These are phyloP conservation scores for Fratercula arctica DNA, from an alignment of 2,797 vertebrate genomes.

Conservation along the genomic window DNA sequence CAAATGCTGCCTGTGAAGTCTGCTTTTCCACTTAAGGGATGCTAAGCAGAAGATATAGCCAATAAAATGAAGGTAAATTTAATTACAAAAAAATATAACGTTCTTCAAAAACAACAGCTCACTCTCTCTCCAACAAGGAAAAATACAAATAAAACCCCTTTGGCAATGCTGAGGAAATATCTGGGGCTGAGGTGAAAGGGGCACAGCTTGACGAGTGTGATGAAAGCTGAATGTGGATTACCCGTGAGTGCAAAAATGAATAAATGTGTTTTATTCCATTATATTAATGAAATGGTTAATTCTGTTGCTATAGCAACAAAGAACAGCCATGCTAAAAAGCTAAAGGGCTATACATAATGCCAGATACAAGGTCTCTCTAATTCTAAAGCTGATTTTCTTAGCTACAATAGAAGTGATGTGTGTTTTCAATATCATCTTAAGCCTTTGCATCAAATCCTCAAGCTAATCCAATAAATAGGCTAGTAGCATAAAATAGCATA, in stretches of 20 bases:
- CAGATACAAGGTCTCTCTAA: conserved; percentile 81
- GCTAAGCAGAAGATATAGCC: conserved; percentile 65
- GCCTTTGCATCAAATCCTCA: conserved; percentile 76
- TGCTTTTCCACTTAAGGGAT: conserved; percentile 55
- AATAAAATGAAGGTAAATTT: conserved; percentile 69
- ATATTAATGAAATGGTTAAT: conserved; percentile 85
- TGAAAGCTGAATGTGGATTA: conserved; percentile 61
- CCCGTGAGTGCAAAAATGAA: conserved; percentile 57
- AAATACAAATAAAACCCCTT: conserved; percentile 43
- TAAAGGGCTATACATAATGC: conserved; percentile 84
- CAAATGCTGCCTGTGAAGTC: conserved; percentile 55
- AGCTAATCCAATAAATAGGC: conserved; percentile 77
- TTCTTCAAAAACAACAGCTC: conserved; percentile 43
- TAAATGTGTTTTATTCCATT: conserved; percentile 69
- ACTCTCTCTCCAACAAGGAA: background rate
- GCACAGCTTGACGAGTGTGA: conserved; percentile 47
- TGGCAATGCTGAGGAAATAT: conserved; percentile 60
- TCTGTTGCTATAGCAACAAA: conserved; percentile 89
- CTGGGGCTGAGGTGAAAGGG: conserved; percentile 41
- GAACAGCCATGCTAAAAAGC: conserved; percentile 80
- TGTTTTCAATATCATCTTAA: conserved; percentile 78
- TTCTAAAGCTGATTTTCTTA: conserved; percentile 84
- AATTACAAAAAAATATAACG: conserved; percentile 60
- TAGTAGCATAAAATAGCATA: conserved; percentile 59
- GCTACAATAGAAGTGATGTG: conserved; percentile 77